phyloP scores from a whole-genome alignment of 2,113 vertebrate genomes.

The Callionymus lyra region DNA sequence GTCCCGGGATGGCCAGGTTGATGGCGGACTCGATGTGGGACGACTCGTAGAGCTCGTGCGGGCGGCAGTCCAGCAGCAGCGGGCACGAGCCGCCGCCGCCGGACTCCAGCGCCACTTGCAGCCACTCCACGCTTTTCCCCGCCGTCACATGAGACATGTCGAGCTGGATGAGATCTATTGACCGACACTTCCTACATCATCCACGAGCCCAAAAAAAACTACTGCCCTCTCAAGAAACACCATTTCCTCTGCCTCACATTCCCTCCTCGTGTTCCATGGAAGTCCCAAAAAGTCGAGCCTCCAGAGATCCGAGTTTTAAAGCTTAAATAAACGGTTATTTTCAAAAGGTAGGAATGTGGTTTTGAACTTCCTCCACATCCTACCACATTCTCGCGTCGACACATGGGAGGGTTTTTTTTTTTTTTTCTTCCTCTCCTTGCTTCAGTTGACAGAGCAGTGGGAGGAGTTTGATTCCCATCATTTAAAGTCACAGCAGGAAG shows the following conservation, averaged over 20 bases:
- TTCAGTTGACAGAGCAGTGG: constrained; percentile 52
- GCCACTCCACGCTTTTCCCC: constrained; percentile 91
- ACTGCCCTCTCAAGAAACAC: constrained; percentile 20
- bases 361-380: constrained; percentile 27
- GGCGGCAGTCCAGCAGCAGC: constrained; percentile 92
- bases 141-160: constrained; percentile 80
- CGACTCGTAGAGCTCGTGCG: constrained; percentile 90
- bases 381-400: constrained; percentile 47
- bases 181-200: constrained; percentile 36
- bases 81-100: constrained; percentile 79
- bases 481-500: constrained; percentile 52
- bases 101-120: constrained; percentile 84
- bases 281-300: neutral
- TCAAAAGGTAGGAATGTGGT: constrained; percentile 1
- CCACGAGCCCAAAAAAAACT: constrained; percentile 9
- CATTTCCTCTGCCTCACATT: constrained; percentile 29
- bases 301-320: no score
- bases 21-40: constrained; percentile 94
- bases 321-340: neutral
- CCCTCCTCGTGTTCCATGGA: constrained; percentile 44
- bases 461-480: constrained; percentile 49
- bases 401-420: constrained; percentile 29
- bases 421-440: no score
- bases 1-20: constrained; percentile 87
- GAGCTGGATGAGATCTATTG: constrained; percentile 58